A percentile compares a stretch with the other conserved stretches of the same genome.
These are phyloP conservation scores for Trisateles emortualis DNA, from an alignment of 2,888 invertebrate species.

Conservation along the genomic window DNA sequence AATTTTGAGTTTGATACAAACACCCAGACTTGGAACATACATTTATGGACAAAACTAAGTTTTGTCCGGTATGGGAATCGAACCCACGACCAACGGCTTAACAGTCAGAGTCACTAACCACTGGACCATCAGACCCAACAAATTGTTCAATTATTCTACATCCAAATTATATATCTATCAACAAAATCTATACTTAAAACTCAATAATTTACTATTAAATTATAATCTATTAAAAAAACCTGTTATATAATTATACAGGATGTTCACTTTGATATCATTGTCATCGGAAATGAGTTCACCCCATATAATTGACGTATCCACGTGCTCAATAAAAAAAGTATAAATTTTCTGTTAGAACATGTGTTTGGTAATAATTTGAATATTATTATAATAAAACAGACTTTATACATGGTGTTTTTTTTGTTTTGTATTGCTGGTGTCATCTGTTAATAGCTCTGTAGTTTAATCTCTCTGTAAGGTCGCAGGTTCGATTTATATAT, in stretches of 20 bases:
- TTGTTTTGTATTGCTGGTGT: too few relatives aligned
- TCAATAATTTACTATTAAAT: conserved; percentile 7
- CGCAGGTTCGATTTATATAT: too few relatives aligned
- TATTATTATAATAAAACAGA: conserved; percentile 24
- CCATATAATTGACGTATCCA: conserved; percentile 69
- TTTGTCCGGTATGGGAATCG: too few relatives aligned
- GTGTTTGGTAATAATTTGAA: conserved; percentile 30
- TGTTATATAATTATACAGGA: conserved; percentile 54
- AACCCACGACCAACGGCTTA: too few relatives aligned
- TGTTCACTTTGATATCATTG: conserved; percentile 70
- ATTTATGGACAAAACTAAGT: too few relatives aligned
- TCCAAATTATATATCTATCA: background rate
- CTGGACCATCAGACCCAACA: too few relatives aligned
- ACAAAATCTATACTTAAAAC: conserved; percentile 1
- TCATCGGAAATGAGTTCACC: conserved; percentile 81
- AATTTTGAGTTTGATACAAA: too few relatives aligned
- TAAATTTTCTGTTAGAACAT: conserved; percentile 42
- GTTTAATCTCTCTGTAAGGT: too few relatives aligned
- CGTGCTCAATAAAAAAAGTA: conserved; percentile 64
- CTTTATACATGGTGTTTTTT: too few relatives aligned
- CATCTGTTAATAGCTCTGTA: too few relatives aligned
- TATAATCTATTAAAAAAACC: conserved; percentile 15
- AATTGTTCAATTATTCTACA: background rate
- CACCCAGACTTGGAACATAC: too few relatives aligned
- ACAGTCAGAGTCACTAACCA: too few relatives aligned